A percentile compares a stretch with the other conserved stretches of the same genome.
Evolutionary conservation across 1,140 invertebrate species (phyloP).

Genomic region (Grapholita molesta): DNA sequence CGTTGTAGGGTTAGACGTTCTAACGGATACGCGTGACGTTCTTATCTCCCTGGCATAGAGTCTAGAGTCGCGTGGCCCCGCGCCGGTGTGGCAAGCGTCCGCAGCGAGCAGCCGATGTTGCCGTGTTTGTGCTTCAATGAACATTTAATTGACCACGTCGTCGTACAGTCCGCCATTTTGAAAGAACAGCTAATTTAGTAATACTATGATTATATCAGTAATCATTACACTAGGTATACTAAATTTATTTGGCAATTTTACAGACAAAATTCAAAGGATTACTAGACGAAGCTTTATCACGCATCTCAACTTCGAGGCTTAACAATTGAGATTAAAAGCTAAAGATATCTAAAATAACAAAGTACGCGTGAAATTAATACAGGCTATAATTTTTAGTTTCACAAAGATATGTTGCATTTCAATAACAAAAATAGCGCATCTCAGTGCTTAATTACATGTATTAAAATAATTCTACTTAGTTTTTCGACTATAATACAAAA

Average conservation of each 20-base stretch:
- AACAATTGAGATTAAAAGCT: not conserved
- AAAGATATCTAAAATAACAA: constrained; percentile 8
- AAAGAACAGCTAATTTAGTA: constrained; percentile 37
- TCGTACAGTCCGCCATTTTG: constrained; percentile 28
- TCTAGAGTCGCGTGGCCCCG: not conserved
- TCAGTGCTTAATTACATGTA: constrained; percentile 38
- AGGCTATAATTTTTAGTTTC: constrained; percentile 14
- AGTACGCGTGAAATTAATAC: not conserved
- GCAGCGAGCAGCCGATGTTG: constrained; percentile 8
- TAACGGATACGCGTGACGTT: not conserved
- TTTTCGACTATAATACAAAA: constrained; percentile 42
- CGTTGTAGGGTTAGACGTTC: too few relatives aligned
- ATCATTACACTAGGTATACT: constrained; percentile 28
- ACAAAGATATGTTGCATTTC: constrained; percentile 44
- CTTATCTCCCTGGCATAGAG: not conserved
- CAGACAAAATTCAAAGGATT: constrained; percentile 21
- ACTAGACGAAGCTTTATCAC: constrained; percentile 21
- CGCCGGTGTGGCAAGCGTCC: not conserved
- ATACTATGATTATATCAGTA: constrained; percentile 35
- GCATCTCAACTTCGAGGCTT: constrained; percentile 1
- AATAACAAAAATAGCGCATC: constrained; percentile 48
- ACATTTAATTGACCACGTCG: constrained; percentile 39
- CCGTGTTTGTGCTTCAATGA: constrained; percentile 29
- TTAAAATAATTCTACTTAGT: constrained; percentile 44
- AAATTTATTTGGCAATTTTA: constrained; percentile 39